Evolutionary conservation across 2,797 vertebrate species (phyloP), one percentile per base, ranked within the genome.

Genomic region (Stomatorhinus walkeri): DNA sequence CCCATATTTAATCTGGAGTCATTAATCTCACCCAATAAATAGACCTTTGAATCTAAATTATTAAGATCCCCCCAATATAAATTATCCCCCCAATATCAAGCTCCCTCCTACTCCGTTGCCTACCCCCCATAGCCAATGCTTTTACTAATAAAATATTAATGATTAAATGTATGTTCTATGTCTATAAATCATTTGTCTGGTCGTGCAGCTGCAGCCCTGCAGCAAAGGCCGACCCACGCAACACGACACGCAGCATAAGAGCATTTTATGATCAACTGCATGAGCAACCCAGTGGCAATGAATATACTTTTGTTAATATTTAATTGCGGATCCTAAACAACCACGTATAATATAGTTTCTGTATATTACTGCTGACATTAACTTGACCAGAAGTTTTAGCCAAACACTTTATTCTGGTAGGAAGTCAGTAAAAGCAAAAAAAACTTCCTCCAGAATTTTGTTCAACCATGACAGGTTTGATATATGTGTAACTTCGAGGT

Each of bases 181-280:
- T 81, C 19, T 46, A 81, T 81, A 81, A 43, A 81, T 81, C 36
- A 81, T 81, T 81, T 81, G 76, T 81, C 19, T 81, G 40, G 40
- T 81, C 36, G 40, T 9, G 76, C 2, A 46, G 40, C 76, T 81
- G 19, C 22, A 81, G 16, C 40, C 40, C 19, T 19, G 22, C 76
- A 81, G 68, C 40, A 81, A 81, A 81, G 76, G 19, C 40, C 16
- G 22, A n/a, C 16, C 40, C 76, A 46, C 76, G 4, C 76, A 81
- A 81, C 4, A 22, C 2, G 32, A 32, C 32, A 7, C 68, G 2
- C 36, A 10, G 40, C 40, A 46, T 4, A 81, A 43, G 40, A 81
- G 40, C 40, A 81, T 81, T 81, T 81, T 81, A 81, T 81, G 76
- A 81, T n/a, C 76, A 81, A 46, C 76, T 81, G 76, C 76, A 81